Base-by-base conservation (phyloP, 2,797 vertebrate species). In the Gambelia wislizenii region DNA sequence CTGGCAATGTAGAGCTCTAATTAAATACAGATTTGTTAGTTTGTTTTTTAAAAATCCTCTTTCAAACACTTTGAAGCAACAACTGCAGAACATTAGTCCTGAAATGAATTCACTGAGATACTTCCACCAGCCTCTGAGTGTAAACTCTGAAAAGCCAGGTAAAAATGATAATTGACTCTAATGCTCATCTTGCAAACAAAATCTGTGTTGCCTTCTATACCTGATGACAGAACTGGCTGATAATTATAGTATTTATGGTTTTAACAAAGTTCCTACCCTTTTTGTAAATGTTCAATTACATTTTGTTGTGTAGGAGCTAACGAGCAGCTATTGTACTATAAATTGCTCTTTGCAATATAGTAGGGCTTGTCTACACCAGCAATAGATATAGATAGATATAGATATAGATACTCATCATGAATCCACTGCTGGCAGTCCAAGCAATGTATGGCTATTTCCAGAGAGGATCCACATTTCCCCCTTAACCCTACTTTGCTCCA, bases 1-100 rank as follows among this genome's bases (percentile, higher is more conserved):
- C 92, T 91, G 85, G 36, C 72, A 85, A 70, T 44, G 85, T 95
- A 91, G 91, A 91, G 90, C 33, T 18, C 82, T 13, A 96, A 95
- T 93, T 89, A 89, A 91, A 92, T 94, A 91, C 10, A 90, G 94
- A 76, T 92, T n/a, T 49, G 49, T 49, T 4, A 9, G 49, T 59
- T 64, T 64, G 7, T 27, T 27, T 64, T 6, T 0, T 87, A 94
- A 89, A 77, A 72, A 91, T 78, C 16, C 87, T 94, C 96, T 92
- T 95, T 93, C 87, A 96, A 95, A 95, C 90, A 93, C 42, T 79
- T 27, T 92, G 49, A 93, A 87, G 90, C 88, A 91, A 59, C 93
- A 87, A 92, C 91, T 81, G 70, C 75, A 91, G 93, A 90, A 20
- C 10, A 27, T 95, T 95, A 95, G 54, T 84, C 83, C 9, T 54